Percentiles rank a stretch among this genome's conserved stretches.
These are phyloP conservation scores for Excalfactoria chinensis DNA, from an alignment of 2,113 vertebrate species.

Conservation along the genomic window DNA sequence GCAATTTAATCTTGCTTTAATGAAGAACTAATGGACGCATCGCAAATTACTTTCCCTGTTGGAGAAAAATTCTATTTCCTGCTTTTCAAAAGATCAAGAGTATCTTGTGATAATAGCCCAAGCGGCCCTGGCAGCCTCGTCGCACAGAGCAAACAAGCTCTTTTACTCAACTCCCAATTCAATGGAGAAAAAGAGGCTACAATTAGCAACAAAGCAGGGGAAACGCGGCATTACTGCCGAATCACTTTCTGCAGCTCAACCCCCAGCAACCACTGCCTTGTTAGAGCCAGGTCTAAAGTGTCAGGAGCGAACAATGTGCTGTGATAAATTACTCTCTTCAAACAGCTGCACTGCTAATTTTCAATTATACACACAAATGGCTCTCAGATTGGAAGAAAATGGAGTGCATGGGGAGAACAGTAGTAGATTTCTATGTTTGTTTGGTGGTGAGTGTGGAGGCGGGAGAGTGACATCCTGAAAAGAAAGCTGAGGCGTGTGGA, in stretches of 20 bases:
- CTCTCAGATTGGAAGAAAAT: conserved; percentile 96
- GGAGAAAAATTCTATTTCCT: conserved; percentile 99
- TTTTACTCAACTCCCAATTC: conserved; percentile 99
- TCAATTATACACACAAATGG: conserved; percentile 99
- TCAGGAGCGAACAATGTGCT: conserved; percentile 95
- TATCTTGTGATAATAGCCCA: conserved; percentile 99
- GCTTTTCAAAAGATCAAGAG: conserved; percentile 99
- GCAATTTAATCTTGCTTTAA: conserved; percentile 99
- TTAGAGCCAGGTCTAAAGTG: conserved; percentile 97
- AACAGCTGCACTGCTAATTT: conserved; percentile 99
- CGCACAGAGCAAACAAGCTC: conserved; percentile 98
- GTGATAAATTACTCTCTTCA: conserved; percentile 99
- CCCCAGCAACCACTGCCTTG: conserved; percentile 93
- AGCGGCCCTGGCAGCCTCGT: conserved; percentile 93
- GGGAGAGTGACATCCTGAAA: conserved; percentile 81
- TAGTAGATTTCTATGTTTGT: conserved; percentile 88
- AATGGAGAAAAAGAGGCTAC: conserved; percentile 95
- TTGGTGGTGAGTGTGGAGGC: conserved; percentile 85
- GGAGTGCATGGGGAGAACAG: conserved; percentile 89
- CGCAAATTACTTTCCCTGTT: conserved; percentile 98
- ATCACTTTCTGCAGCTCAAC: conserved; percentile 91
- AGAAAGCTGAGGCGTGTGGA: conserved; percentile 73
- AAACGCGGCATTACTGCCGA: conserved; percentile 90
- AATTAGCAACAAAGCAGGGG: conserved; percentile 97
- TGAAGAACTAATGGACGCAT: conserved; percentile 99